Evolutionary conservation across 1,140 invertebrate genomes (phyloP), one percentile per base, ranked within the genome.

Genomic region (Trichonephila clavipes): DNA sequence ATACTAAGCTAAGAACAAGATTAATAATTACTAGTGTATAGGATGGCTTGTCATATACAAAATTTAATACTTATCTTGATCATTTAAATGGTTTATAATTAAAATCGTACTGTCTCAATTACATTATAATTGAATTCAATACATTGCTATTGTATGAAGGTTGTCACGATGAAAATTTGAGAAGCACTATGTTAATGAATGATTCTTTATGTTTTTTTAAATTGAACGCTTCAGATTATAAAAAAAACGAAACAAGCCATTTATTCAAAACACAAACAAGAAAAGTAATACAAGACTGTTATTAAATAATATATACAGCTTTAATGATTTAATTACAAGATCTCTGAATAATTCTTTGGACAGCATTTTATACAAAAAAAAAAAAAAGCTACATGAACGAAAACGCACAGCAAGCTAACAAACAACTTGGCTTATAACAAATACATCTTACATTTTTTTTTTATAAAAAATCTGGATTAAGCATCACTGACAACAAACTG

Each of bases 321-420:
- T 89, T 89, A 89, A 89, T 89, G 88, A n/a, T 77, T 89, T 66
- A 66, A 69, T 51, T 89, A 89, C 88, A 87, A 87, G 61, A 72
- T 72, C 66, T 89, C 58, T 89, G 88, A 77, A 89, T 77, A 59
- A 62, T 6, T 89, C 88, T 89, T 89, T 89, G 88, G 88, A 89
- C 88, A 89, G 64, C 34, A 58, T 89, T 88, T 64, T 44, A 64
- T 83, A 64, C 86, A 88, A 88, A 89, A 77, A 89, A 77, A 88
- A 88, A 89, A 77, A 89, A 77, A 72, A 24, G 40, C 58, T 89
- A 59, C 44, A 77, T 34, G 24, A 51, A 51, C 24, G 7, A 16
- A 77, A 61, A 21, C 10, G 28, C 34, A 85, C 21, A 58, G 16
- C 12, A 62, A 64, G 28, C 51, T 87, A 51, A 19, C 19, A 62